Evolutionary conservation across 2,797 vertebrate genomes (phyloP).

Genomic region (Eulemur rubriventer): DNA sequence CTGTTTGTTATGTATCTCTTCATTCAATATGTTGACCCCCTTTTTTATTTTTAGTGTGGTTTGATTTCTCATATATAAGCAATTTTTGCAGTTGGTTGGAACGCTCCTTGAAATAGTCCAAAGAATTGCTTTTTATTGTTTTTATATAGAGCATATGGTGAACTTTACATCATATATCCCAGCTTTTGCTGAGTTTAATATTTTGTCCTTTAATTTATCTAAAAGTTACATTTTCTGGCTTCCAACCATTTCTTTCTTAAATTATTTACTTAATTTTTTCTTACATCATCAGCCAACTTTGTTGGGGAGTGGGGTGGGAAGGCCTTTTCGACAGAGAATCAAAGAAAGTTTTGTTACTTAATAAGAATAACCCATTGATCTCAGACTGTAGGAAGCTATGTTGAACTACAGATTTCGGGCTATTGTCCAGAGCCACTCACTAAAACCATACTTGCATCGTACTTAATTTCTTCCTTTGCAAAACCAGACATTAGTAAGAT

Average conservation of each 20-base stretch:
- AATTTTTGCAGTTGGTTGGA: background rate
- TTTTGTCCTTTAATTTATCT: conserved; percentile 21
- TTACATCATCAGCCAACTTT: conserved; percentile 34
- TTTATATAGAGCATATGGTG: conserved; percentile 3
- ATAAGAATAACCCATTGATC: background rate
- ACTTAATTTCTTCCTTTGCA: conserved; percentile 16
- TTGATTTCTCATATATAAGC: conserved; percentile 11
- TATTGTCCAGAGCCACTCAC: background rate
- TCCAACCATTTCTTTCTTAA: background rate
- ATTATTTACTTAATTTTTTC: conserved; percentile 22
- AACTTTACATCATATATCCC: conserved; percentile 12
- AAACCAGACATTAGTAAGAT: background rate
- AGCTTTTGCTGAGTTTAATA: conserved; percentile 32
- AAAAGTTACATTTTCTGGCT: conserved; percentile 8
- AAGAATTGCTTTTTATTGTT: conserved; percentile 26
- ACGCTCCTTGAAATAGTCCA: background rate
- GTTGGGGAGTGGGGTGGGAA: background rate
- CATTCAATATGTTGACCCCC: background rate
- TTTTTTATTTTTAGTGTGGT: background rate
- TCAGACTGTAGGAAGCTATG: background rate
- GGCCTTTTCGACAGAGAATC: background rate
- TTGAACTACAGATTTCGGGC: background rate
- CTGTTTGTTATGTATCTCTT: conserved; percentile 25
- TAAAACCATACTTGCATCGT: background rate
- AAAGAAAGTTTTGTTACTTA: background rate